Percentiles rank a stretch among this genome's conserved stretches.
These are phyloP conservation scores for Leptobrachium ailaonicum DNA, from an alignment of 2,113 vertebrate species.

Conservation along the genomic window DNA sequence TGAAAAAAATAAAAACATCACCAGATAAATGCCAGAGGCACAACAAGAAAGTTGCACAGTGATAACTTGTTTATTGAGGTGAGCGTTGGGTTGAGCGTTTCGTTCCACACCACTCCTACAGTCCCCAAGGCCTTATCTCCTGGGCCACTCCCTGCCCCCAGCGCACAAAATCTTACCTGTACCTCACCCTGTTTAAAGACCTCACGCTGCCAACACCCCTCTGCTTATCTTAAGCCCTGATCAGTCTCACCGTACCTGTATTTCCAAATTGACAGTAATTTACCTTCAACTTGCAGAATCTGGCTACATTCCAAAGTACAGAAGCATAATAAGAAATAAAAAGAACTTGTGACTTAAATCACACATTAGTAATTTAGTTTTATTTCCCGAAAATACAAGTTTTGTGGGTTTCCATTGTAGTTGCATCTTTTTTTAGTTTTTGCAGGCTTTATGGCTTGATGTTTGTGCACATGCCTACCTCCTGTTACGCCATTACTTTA, in stretches of 20 bases:
- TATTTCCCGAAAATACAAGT: slow-evolving; percentile 30
- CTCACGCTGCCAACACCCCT: slow-evolving; percentile 4
- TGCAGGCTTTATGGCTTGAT: too few species aligned
- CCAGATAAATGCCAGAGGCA: background rate
- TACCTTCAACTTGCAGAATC: background rate
- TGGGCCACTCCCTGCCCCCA: background rate
- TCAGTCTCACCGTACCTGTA: slow-evolving; percentile 21
- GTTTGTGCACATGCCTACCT: too few species aligned
- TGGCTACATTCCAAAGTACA: slow-evolving; percentile 34
- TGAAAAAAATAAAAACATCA: too few species aligned
- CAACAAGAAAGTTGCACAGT: background rate
- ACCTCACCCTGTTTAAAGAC: background rate
- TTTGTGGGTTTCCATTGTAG: background rate
- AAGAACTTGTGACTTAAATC: slow-evolving; percentile 24
- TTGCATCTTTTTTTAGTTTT: background rate
- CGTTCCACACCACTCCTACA: background rate
- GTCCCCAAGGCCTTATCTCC: background rate
- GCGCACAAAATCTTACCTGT: slow-evolving; percentile 1
- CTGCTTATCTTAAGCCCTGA: background rate
- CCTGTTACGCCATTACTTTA: too few species aligned
- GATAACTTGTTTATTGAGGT: background rate
- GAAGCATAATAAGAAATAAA: slow-evolving; percentile 10
- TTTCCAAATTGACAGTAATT: slow-evolving; percentile 22
- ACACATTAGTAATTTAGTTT: slow-evolving; percentile 27
- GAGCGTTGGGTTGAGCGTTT: background rate